Evolutionary conservation across 2,113 vertebrate genomes (phyloP), one percentile per base, ranked within the genome.

Genomic region (Limnothrissa miodon): DNA sequence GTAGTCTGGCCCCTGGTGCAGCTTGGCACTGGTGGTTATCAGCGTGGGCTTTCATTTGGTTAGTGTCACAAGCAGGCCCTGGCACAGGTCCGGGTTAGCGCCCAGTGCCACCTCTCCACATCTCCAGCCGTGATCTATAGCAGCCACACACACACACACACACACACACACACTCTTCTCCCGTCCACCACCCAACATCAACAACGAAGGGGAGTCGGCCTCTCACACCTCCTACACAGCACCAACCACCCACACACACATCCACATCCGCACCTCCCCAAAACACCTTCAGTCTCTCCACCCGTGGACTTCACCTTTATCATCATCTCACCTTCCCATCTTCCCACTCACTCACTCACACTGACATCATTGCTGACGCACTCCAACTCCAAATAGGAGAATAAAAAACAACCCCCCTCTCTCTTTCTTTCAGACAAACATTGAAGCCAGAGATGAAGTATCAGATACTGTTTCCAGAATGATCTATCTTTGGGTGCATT

Each of bases 31-130:
- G 11, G 1, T 0, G 29, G 10, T 33, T 13, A 36, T 36, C 9
- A 29, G 10, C 4, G 33, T 17, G 33, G 66, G 17, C 66, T 74
- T 33, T 33, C 4, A 11, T 70, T 70, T 13, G 33, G 66, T 36
- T 36, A 39, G 33, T 74, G 66, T 11, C 1, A 33, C 66, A 29
- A 29, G 66, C 66, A 74, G 29, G 29, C 70, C 84, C 79, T 56
- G 85, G 48, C 81, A 39, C 56, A 78, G 70, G 42, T 51, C 56
- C 45, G 53, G n/a, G n/a, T n/a, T n/a, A n/a, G n/a, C n/a, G 21
- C 53, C 78, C 81, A 45, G 86, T 88, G 85, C 78, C 85, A 82
- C 83, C 85, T 36, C 29, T n/a, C n/a, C n/a, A n/a, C 82, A 83
- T 83, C 86, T 82, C 83, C 83, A 81, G 29, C 80, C 83, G 82